These are phyloP conservation scores for Lipotes vexillifer DNA, from an alignment of 2,113 vertebrate species.

Conservation along the genomic window DNA sequence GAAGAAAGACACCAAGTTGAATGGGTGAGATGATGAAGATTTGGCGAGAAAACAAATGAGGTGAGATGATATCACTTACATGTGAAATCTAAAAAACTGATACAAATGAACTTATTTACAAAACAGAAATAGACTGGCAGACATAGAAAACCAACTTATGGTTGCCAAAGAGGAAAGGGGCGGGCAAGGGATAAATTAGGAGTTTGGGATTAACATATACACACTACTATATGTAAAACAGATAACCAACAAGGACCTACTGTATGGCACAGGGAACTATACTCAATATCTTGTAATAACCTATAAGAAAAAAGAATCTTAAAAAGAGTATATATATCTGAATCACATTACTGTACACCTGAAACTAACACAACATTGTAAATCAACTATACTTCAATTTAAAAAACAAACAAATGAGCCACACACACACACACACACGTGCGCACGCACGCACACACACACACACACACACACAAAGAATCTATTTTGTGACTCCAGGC, in stretches of 20 bases:
- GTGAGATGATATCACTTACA: neutral
- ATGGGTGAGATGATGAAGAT: neutral
- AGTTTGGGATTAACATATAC: too few relatives aligned
- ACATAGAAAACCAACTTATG: neutral
- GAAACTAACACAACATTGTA: neutral
- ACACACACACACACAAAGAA: neutral
- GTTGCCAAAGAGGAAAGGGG: too few relatives aligned
- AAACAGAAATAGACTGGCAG: neutral
- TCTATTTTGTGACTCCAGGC: neutral
- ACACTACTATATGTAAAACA: too few relatives aligned
- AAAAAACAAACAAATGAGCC: neutral
- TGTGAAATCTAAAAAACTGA: neutral
- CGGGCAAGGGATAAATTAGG: too few relatives aligned
- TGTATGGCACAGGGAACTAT: too few relatives aligned
- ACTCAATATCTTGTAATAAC: neutral
- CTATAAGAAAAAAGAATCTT: neutral
- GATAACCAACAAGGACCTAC: too few relatives aligned
- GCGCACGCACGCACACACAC: neutral
- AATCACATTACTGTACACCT: neutral
- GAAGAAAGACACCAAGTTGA: neutral
- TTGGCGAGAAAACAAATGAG: neutral
- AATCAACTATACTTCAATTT: neutral
- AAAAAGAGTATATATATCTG: neutral
- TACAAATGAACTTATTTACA: neutral
- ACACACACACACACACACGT: neutral